phyloP scores from a whole-genome alignment of 2,888 invertebrate genomes.

The Helleia helle region DNA sequence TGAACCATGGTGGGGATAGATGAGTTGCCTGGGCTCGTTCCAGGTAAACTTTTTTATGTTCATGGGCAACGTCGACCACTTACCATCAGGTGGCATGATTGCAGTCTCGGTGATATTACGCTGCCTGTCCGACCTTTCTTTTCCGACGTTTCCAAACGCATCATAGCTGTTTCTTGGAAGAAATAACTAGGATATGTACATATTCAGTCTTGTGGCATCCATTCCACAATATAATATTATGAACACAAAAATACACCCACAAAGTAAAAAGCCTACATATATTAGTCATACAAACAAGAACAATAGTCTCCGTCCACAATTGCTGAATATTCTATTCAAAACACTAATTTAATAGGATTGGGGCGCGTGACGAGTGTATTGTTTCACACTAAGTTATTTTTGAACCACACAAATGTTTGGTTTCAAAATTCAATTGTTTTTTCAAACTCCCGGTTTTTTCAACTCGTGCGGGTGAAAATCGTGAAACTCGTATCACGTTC shows the following conservation, averaged over 20 bases:
- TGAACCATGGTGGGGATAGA: too few species aligned
- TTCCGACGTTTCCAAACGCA: too few species aligned
- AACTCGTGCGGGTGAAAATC: slow-evolving; percentile 9
- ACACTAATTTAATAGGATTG: slow-evolving; percentile 36
- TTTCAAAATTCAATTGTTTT: slow-evolving; percentile 23
- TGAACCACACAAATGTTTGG: slow-evolving; percentile 20
- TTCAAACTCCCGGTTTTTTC: slow-evolving; percentile 13
- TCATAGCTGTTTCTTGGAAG: too few species aligned
- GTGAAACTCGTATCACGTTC: neutral
- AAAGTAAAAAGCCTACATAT: slow-evolving; percentile 1
- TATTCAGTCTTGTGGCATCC: too few species aligned
- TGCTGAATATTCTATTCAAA: slow-evolving; percentile 22
- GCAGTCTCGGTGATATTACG: too few species aligned
- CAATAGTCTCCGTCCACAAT: slow-evolving; percentile 21
- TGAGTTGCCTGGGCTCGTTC: too few species aligned
- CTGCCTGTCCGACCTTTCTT: too few species aligned
- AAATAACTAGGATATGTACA: too few species aligned
- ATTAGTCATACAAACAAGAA: slow-evolving; percentile 8
- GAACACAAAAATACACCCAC: neutral
- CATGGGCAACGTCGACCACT: too few species aligned
- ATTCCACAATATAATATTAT: too few species aligned
- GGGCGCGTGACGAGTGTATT: slow-evolving; percentile 35
- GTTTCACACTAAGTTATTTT: slow-evolving; percentile 29
- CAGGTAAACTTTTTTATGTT: too few species aligned
- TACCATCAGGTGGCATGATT: too few species aligned